Evolutionary conservation across 2,797 vertebrate genomes (phyloP).

Genomic region (Urocyon cinereoargenteus): DNA sequence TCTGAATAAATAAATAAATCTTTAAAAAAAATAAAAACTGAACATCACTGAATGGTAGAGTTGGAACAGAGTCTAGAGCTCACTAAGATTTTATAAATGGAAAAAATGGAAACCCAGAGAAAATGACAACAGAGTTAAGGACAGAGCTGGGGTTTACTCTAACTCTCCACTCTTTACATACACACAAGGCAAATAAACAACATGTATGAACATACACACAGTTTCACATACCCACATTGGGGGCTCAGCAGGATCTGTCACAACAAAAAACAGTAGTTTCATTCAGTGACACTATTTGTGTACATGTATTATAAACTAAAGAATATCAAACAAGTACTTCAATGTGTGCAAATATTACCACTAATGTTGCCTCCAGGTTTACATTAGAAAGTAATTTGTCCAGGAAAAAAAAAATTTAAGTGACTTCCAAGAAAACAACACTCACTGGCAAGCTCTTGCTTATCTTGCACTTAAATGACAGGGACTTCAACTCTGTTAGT

Average conservation of each 20-base stretch:
- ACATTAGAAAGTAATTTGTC: conserved; percentile 27
- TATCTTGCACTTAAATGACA: background rate
- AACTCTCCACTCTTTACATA: background rate
- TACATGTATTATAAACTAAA: conserved; percentile 17
- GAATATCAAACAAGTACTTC: conserved; percentile 13
- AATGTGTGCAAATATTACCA: background rate
- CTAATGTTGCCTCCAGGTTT: conserved; percentile 35
- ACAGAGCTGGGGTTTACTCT: background rate
- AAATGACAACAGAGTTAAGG: background rate
- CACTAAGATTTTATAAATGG: background rate
- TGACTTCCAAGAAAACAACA: background rate
- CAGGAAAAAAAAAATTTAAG: background rate
- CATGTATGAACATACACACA: background rate
- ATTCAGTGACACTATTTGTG: background rate
- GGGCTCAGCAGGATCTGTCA: background rate
- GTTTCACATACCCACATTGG: background rate
- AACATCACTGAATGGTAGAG: background rate
- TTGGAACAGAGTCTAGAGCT: conserved; percentile 44
- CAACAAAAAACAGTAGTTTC: background rate
- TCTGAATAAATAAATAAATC: no score
- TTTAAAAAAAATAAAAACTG: no score
- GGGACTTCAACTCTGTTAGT: background rate
- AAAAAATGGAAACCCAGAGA: conserved; percentile 10
- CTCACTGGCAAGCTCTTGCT: background rate
- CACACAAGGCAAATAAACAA: background rate